Conservation (phyloP, 1,140 invertebrate genomes). For the Leptopilina clavipes region DNA sequence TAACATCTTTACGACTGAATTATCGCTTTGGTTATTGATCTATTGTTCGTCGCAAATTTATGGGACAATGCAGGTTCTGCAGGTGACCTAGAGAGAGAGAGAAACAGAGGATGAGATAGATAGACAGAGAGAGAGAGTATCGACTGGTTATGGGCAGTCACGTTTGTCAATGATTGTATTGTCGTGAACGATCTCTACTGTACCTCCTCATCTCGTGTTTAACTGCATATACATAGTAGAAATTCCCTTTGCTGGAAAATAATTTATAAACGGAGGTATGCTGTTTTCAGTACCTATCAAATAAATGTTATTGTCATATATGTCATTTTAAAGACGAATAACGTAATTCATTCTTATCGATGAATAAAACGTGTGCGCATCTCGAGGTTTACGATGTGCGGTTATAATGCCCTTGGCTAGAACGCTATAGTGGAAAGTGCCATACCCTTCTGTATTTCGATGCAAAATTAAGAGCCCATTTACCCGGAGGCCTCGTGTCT, state of each 20-base stretch:
- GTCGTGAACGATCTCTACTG: neutral
- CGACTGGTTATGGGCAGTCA: slow-evolving; percentile 12
- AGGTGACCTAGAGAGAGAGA: neutral
- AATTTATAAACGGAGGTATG: neutral
- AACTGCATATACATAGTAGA: no score
- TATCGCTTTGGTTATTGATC: slow-evolving; percentile 5
- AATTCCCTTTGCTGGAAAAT: no score
- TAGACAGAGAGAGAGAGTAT: neutral
- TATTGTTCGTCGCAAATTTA: slow-evolving; percentile 4
- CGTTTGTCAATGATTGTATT: slow-evolving; percentile 8
- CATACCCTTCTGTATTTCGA: neutral
- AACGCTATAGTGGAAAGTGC: neutral
- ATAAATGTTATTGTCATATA: no score
- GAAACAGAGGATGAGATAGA: no score
- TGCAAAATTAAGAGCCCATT: slow-evolving; percentile 4
- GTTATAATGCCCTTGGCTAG: neutral
- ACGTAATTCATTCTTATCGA: neutral
- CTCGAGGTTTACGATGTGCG: neutral
- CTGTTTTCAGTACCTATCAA: no score
- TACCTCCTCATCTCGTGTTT: neutral
- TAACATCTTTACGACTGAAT: slow-evolving; percentile 2
- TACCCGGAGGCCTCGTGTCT: neutral
- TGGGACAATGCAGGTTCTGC: slow-evolving; percentile 7
- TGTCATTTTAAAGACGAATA: neutral
- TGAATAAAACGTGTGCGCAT: neutral